Evolutionary conservation across 2,797 vertebrate genomes (phyloP).

Genomic region (Hemibagrus guttatus): DNA sequence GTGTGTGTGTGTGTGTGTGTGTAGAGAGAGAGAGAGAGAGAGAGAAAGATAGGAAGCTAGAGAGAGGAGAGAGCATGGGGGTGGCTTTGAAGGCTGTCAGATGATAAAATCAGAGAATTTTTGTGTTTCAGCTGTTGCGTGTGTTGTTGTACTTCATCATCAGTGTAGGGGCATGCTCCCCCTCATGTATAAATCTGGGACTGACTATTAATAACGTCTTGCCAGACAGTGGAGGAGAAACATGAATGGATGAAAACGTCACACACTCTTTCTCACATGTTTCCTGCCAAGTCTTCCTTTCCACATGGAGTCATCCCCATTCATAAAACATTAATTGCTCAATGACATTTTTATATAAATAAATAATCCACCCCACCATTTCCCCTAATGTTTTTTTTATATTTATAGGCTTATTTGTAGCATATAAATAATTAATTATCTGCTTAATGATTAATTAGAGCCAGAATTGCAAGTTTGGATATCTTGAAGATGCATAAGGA

Average conservation of each 20-base stretch:
- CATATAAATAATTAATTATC: background rate
- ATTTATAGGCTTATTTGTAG: constrained; percentile 28
- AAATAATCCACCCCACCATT: constrained; percentile 25
- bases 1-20: constrained; percentile 9
- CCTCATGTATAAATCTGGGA: constrained; percentile 37
- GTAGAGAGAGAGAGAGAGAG: background rate
- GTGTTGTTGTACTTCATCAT: constrained; percentile 10
- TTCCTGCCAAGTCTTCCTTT: constrained; percentile 38
- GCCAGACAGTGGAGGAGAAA: constrained; percentile 44
- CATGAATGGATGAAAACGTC: constrained; percentile 47
- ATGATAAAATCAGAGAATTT: constrained; percentile 23
- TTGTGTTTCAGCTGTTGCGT: constrained; percentile 18
- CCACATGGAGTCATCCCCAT: constrained; percentile 32
- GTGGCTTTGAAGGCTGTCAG: constrained; percentile 6
- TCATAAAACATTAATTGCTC: constrained; percentile 40
- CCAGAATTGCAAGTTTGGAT: background rate
- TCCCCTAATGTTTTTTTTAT: constrained; percentile 1
- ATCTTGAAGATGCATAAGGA: background rate
- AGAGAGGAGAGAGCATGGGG: constrained; percentile 11
- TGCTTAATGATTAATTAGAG: constrained; percentile 2
- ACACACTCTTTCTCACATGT: constrained; percentile 37
- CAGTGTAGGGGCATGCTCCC: constrained; percentile 27
- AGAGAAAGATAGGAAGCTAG: background rate
- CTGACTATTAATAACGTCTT: constrained; percentile 47
- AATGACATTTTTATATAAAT: constrained; percentile 25